A percentile compares a stretch with the other conserved stretches of the same genome.
Evolutionary conservation across 2,888 invertebrate species (phyloP).

Genomic region (Eristalinus sepulchralis): DNA sequence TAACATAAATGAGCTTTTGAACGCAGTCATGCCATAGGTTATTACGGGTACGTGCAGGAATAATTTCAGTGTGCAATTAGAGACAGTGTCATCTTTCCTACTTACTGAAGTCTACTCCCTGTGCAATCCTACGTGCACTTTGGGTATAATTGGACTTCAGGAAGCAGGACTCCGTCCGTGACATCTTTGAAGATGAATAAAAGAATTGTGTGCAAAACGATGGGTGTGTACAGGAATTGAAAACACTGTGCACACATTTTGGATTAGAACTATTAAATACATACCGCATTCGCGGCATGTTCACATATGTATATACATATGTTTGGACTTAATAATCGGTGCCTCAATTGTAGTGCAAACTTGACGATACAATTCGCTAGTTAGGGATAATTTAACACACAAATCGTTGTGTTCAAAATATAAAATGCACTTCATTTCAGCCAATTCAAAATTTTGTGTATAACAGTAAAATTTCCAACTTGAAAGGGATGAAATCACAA

Average conservation of each 20-base stretch:
- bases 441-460: too few relatives aligned
- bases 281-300: background rate
- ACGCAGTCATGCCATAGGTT: conserved; percentile 58
- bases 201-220: conserved; percentile 22
- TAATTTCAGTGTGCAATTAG: conserved; percentile 69
- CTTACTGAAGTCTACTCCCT: conserved; percentile 45
- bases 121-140: conserved; percentile 61
- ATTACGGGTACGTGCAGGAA: conserved; percentile 59
- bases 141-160: conserved; percentile 65
- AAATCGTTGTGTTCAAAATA: too few relatives aligned
- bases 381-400: too few relatives aligned
- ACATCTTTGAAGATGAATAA: conserved; percentile 45
- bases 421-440: too few relatives aligned
- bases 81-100: conserved; percentile 59
- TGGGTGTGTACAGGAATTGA: background rate
- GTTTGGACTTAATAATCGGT: background rate
- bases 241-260: conserved; percentile 1
- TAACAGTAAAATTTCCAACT: too few relatives aligned
- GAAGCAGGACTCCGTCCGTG: conserved; percentile 60
- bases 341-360: background rate
- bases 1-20: conserved; percentile 64
- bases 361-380: too few relatives aligned
- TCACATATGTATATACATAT: background rate
- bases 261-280: background rate
- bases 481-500: too few relatives aligned